Conservation (phyloP, 2,888 invertebrate species). For the Mayetiola destructor region DNA sequence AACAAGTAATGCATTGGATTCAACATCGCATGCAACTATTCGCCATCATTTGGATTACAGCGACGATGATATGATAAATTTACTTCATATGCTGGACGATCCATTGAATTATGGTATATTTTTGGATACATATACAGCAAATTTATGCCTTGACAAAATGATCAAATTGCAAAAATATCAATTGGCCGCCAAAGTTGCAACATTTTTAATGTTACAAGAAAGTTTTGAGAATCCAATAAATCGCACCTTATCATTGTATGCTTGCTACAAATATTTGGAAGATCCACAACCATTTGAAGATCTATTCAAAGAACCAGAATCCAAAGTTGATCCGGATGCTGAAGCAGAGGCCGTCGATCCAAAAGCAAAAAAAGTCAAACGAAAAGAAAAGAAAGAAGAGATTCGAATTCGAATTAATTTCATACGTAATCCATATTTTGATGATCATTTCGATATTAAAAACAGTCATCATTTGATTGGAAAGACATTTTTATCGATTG, state of each 20-base stretch:
- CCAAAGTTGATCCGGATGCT: constrained; percentile 32
- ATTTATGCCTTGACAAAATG: constrained; percentile 65
- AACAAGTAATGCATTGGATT: constrained; percentile 54
- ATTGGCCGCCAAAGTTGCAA: constrained; percentile 62
- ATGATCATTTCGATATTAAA: constrained; percentile 78
- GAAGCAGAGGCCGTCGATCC: constrained; percentile 22
- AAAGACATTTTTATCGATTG: constrained; percentile 60
- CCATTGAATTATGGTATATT: constrained; percentile 81
- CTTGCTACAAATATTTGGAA: constrained; percentile 56
- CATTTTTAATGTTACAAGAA: constrained; percentile 77
- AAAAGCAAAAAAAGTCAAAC: constrained; percentile 25
- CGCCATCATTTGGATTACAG: constrained; percentile 37
- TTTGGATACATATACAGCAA: constrained; percentile 64
- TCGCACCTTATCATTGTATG: constrained; percentile 52
- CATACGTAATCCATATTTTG: constrained; percentile 67
- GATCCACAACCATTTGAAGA: constrained; percentile 30
- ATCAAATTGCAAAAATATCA: constrained; percentile 51
- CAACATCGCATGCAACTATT: constrained; percentile 70
- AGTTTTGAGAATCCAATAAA: constrained; percentile 60
- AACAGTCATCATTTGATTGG: constrained; percentile 59
- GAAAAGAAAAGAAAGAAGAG: constrained; percentile 40
- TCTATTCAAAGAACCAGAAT: constrained; percentile 23
- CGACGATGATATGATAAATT: constrained; percentile 36
- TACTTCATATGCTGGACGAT: constrained; percentile 61
- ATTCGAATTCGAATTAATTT: constrained; percentile 62